A percentile compares a stretch with the other conserved stretches of the same genome.
Evolutionary conservation across 2,797 vertebrate genomes (phyloP).

Genomic region (Gila robusta): DNA sequence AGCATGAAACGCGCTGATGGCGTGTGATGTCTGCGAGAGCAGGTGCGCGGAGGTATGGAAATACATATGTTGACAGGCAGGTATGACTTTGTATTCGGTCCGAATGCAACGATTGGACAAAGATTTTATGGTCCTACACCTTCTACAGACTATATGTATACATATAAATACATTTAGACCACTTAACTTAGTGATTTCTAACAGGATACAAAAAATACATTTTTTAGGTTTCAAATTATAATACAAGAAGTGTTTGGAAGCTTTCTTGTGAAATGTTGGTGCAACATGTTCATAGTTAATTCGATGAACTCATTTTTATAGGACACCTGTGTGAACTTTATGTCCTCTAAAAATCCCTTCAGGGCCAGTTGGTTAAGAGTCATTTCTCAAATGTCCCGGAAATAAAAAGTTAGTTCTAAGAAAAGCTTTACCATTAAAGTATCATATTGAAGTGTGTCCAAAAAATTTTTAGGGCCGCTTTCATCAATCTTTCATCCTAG

Average conservation of each 20-base stretch:
- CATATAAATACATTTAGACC: too few species aligned
- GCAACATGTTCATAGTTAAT: not conserved
- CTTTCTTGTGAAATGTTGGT: not conserved
- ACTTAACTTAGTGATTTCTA: too few species aligned
- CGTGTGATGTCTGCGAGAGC: too few species aligned
- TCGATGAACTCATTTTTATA: not conserved
- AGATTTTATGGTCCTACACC: too few species aligned
- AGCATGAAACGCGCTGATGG: too few species aligned
- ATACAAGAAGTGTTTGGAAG: not conserved
- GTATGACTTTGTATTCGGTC: too few species aligned
- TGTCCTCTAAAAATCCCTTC: not conserved
- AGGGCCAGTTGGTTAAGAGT: not conserved
- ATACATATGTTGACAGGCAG: too few species aligned
- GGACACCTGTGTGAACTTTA: not conserved
- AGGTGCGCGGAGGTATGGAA: too few species aligned
- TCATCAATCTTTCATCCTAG: not conserved
- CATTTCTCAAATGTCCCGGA: not conserved
- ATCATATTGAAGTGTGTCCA: not conserved
- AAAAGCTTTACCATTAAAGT: not conserved
- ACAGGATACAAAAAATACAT: too few species aligned
- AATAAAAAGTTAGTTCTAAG: not conserved
- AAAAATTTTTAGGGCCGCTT: not conserved
- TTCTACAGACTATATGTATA: too few species aligned
- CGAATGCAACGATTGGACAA: too few species aligned
- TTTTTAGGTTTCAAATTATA: slow-evolving; percentile 1